These are phyloP conservation scores for Plumapathes pennacea DNA, from an alignment of 92 coral and sea anemone genomes.

Conservation along the genomic window DNA sequence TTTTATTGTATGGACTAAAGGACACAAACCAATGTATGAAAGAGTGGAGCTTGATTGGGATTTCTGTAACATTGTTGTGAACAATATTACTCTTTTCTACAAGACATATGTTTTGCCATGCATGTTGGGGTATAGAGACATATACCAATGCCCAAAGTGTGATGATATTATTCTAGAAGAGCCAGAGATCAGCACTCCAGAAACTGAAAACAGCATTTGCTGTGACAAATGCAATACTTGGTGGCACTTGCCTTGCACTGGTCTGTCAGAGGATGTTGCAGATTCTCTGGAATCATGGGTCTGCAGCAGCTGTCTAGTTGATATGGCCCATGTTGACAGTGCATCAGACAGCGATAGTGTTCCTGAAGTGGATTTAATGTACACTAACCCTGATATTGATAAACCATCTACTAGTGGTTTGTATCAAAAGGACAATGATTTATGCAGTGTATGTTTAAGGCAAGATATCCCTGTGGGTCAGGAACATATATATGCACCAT, in stretches of 20 bases:
- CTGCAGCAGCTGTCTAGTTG: slow-evolving; percentile 43
- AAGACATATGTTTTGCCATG: slow-evolving; percentile 59
- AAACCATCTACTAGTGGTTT: no score
- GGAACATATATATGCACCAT: slow-evolving; percentile 35
- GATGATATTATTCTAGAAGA: slow-evolving; percentile 40
- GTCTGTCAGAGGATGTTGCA: slow-evolving; percentile 21
- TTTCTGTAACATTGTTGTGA: slow-evolving; percentile 30
- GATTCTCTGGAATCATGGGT: slow-evolving; percentile 46
- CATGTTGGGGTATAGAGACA: slow-evolving; percentile 61
- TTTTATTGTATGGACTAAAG: slow-evolving; percentile 46
- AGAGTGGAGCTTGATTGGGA: slow-evolving; percentile 42
- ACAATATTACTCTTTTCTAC: slow-evolving; percentile 51
- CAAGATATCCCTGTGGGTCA: slow-evolving; percentile 45
- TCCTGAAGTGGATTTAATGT: no score
- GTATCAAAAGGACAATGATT: no score
- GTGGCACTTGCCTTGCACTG: slow-evolving; percentile 53
- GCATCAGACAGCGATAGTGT: no score
- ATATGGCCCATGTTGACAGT: slow-evolving; percentile 34
- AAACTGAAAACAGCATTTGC: slow-evolving; percentile 42
- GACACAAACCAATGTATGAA: slow-evolving; percentile 40
- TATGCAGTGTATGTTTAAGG: slow-evolving; percentile 34
- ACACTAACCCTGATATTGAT: no score
- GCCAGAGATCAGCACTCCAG: slow-evolving; percentile 44
- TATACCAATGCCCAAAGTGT: slow-evolving; percentile 56
- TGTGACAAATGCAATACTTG: slow-evolving; percentile 57